Percentiles rank a stretch among this genome's conserved stretches.
These are phyloP conservation scores for Julus scandinavius DNA, from an alignment of 2,888 invertebrate species.

Conservation along the genomic window DNA sequence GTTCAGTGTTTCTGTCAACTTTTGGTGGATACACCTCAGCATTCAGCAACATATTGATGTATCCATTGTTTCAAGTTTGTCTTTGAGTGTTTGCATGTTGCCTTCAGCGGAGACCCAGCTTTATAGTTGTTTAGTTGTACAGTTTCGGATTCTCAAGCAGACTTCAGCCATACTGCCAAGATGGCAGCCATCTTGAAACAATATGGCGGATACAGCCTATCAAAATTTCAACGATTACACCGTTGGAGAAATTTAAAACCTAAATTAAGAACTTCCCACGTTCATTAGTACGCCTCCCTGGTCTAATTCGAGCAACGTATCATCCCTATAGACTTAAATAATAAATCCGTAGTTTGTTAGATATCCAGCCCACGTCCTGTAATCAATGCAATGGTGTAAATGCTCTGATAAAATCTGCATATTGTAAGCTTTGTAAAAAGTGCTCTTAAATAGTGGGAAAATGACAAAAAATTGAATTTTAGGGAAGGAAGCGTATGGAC, in stretches of 20 bases:
- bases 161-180: too few relatives aligned
- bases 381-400: slow-evolving; percentile 6
- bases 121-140: too few relatives aligned
- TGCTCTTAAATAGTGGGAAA: not conserved
- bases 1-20: too few relatives aligned
- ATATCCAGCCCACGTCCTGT: not conserved
- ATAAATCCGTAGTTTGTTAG: slow-evolving; percentile 18
- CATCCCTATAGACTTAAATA: not conserved
- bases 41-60: too few relatives aligned
- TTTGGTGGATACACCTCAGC: too few relatives aligned
- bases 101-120: too few relatives aligned
- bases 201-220: not conserved
- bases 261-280: slow-evolving; percentile 3
- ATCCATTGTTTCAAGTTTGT: too few relatives aligned
- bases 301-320: not conserved
- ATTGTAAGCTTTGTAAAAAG: not conserved
- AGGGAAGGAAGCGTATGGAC: not conserved
- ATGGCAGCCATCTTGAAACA: not conserved
- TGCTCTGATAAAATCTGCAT: not conserved
- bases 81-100: too few relatives aligned
- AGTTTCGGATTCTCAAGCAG: too few relatives aligned
- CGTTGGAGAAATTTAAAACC: not conserved
- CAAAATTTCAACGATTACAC: not conserved
- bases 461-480: not conserved
- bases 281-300: not conserved